phyloP scores from a whole-genome alignment of 2,113 vertebrate genomes.

The Egretta garzetta region DNA sequence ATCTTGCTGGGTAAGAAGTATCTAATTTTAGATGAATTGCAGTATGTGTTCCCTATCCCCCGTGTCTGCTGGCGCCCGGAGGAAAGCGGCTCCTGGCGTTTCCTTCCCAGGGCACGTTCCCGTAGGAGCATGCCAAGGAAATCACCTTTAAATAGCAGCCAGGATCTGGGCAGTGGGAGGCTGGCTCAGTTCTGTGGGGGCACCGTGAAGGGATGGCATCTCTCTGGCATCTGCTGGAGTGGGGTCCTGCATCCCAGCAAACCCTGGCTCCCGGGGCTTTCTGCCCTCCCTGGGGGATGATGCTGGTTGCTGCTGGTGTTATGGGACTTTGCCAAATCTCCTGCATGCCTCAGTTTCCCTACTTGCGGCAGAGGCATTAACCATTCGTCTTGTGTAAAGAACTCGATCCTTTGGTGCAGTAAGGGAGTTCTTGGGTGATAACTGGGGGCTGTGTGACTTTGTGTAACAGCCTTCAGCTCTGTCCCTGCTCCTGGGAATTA shows the following conservation, averaged over 20 bases:
- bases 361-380: background rate
- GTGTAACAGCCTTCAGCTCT: accelerated
- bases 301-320: accelerated
- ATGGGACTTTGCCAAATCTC: background rate
- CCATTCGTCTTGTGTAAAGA: accelerated
- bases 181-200: background rate
- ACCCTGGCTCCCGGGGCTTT: background rate
- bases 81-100: background rate
- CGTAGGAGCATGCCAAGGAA: background rate
- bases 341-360: background rate
- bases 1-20: background rate
- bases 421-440: background rate
- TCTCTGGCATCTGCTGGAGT: background rate
- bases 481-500: background rate
- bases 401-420: background rate
- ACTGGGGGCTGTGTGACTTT: too few relatives aligned
- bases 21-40: background rate
- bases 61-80: accelerated
- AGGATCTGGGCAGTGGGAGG: background rate
- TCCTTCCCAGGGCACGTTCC: background rate
- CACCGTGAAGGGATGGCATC: background rate
- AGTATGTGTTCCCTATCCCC: background rate
- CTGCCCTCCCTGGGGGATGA: accelerated
- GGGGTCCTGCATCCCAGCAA: background rate
- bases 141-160: background rate